Percentiles rank a stretch among this genome's conserved stretches.
Evolutionary conservation across 2,113 vertebrate genomes (phyloP).

Genomic region (Plecturocebus donacophilus): DNA sequence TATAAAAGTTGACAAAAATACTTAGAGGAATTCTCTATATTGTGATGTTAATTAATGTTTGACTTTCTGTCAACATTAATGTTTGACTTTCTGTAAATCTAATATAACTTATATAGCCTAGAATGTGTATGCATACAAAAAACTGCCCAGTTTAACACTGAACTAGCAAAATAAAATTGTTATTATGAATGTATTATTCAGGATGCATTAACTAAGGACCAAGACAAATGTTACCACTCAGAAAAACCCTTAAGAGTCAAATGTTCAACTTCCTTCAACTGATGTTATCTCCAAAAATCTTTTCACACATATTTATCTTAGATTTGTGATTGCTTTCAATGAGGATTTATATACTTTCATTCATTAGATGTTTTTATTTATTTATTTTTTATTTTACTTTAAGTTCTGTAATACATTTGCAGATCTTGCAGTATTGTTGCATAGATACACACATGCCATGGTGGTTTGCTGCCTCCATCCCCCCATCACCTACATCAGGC

Average conservation of each 20-base stretch:
- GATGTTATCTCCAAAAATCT: neutral
- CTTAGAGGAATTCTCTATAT: neutral
- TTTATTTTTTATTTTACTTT: neutral
- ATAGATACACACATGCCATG: no score
- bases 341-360: neutral
- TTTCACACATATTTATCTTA: neutral
- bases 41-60: neutral
- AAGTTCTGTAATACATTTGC: no score
- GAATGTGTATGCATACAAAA: neutral
- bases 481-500: no score
- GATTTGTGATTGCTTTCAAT: neutral
- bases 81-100: neutral
- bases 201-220: neutral
- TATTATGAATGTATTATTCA: neutral
- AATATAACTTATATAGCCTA: neutral
- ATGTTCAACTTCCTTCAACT: neutral
- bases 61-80: neutral
- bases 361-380: neutral
- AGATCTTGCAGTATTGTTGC: no score
- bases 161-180: neutral
- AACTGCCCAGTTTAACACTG: neutral
- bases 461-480: no score
- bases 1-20: conserved; percentile 1
- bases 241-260: neutral
- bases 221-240: neutral